Evolutionary conservation across 2,113 vertebrate genomes (phyloP), one percentile per base, ranked within the genome.

Genomic region (Periophthalmodon schlosseri): DNA sequence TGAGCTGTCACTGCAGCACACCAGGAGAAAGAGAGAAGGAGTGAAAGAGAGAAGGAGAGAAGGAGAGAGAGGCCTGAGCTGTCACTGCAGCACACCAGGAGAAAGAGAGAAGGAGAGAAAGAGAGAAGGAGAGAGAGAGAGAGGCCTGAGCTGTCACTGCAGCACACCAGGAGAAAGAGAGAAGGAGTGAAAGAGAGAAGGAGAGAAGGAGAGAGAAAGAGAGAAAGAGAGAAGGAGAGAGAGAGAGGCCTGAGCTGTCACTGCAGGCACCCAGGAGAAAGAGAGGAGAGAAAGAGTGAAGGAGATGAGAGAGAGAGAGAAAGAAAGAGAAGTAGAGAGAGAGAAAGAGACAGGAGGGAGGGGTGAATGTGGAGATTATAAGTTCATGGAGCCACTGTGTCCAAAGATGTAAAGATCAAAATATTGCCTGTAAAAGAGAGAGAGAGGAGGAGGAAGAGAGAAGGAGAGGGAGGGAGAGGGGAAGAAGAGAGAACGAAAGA

Each of bases 31-130:
- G 12, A 13, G 46, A 47, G 46, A 47, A 13, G 46, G n/a, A n/a
- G n/a, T n/a, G n/a, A n/a, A n/a, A n/a, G n/a, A n/a, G n/a, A n/a
- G n/a, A n/a, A 47, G 12, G 46, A 47, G 46, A 47, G 46, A 47
- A 13, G 2, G 46, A 47, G 4, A 47, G 82, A 90, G 83, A 80
- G 87, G n/a, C n/a, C n/a, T n/a, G n/a, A n/a, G n/a, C n/a, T n/a
- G n/a, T n/a, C n/a, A n/a, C n/a, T n/a, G n/a, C n/a, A n/a, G n/a
- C n/a, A n/a, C n/a, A n/a, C n/a, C n/a, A 74, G 85, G 1, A 82
- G 78, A 87, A 65, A 83, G 68, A 68, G 86, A 84, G 78, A 18
- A 21, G 8, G 20, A 20, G 18, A 4, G 16, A 20, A 2, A 52
- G 50, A 52, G 50, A 8, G 16, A 11, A 13, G 12, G 46, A 47